These are phyloP conservation scores for Ptilorrhoa leucosticta DNA, from an alignment of 2,113 vertebrate genomes.

Conservation along the genomic window DNA sequence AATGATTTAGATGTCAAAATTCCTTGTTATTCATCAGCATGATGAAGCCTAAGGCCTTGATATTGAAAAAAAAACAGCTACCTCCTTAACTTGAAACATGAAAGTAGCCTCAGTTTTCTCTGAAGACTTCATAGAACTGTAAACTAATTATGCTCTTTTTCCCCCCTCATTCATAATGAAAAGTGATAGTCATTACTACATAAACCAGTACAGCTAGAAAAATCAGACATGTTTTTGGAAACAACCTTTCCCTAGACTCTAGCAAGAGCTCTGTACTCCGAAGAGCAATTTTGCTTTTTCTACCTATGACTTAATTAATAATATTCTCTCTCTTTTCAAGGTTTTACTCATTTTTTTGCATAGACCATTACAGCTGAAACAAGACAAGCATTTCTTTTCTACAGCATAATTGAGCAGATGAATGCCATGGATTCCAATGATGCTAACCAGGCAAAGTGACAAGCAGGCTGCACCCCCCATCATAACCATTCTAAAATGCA, in stretches of 20 bases:
- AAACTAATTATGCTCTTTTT: background rate
- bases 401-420: background rate
- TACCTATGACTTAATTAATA: background rate
- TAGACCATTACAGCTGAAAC: background rate
- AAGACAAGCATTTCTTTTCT: background rate
- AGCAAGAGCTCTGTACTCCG: background rate
- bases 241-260: background rate
- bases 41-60: background rate
- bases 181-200: background rate
- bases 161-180: background rate
- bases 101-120: background rate
- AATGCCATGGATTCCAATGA: background rate
- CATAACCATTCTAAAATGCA: background rate
- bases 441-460: background rate
- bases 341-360: background rate
- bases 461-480: background rate
- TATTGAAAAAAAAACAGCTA: background rate
- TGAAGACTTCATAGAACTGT: background rate
- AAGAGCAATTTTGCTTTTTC: background rate
- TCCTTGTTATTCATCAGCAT: background rate
- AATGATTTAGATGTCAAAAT: background rate
- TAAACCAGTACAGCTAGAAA: background rate
- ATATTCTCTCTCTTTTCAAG: background rate
- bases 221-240: background rate
- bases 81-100: background rate